Conservation (phyloP, 2,888 invertebrate species). For the Brachyptera risi region DNA sequence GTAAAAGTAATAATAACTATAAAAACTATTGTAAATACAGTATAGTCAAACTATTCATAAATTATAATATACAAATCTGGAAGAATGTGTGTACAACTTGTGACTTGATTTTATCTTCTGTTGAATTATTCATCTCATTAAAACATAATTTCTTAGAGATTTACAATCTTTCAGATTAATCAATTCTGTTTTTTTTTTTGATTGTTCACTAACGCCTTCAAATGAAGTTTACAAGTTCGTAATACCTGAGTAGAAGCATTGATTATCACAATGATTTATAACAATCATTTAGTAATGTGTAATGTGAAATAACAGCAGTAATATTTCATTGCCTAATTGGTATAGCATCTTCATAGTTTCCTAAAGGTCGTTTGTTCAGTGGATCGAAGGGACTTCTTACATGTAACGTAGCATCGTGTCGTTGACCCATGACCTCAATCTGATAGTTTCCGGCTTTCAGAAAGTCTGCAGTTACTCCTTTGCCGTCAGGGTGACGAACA, state of each 20-base stretch:
- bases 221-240: not conserved
- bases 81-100: no score
- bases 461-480: conserved; percentile 60
- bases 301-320: no score
- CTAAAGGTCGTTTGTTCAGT: conserved; percentile 65
- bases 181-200: no score
- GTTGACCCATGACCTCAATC: conserved; percentile 74
- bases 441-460: conserved; percentile 69
- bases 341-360: conserved; percentile 46
- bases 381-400: conserved; percentile 80
- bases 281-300: not conserved
- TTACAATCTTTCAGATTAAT: no score
- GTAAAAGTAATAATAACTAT: no score
- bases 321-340: conserved; percentile 27
- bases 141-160: no score
- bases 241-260: conserved; percentile 3
- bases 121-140: no score
- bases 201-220: not conserved
- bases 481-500: conserved; percentile 54
- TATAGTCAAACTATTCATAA: no score
- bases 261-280: not conserved
- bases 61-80: no score
- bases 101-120: no score
- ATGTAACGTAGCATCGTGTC: conserved; percentile 65
- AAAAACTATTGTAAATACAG: no score